These are phyloP conservation scores for Sphaeramia orbicularis DNA, from an alignment of 2,797 vertebrate species.

Conservation along the genomic window DNA sequence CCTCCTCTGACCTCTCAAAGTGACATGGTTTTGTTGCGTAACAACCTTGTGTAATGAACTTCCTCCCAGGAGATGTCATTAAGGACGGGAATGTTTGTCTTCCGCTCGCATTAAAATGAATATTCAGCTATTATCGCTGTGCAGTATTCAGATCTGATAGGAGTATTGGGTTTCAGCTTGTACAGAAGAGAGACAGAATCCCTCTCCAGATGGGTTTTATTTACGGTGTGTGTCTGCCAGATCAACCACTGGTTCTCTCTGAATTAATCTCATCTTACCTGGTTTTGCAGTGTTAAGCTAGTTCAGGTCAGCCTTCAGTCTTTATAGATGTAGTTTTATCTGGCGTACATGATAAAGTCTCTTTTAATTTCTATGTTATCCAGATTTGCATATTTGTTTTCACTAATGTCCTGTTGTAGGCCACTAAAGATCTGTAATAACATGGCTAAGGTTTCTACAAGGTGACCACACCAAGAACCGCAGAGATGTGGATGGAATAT, in stretches of 20 bases:
- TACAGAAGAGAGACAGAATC: slow-evolving; percentile 54
- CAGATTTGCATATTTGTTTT: slow-evolving; percentile 79
- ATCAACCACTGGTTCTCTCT: slow-evolving; percentile 53
- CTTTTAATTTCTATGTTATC: slow-evolving; percentile 42
- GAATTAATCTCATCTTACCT: slow-evolving; percentile 50
- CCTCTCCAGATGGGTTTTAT: slow-evolving; percentile 64
- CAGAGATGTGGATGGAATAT: slow-evolving; percentile 61
- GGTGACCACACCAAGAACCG: slow-evolving; percentile 55
- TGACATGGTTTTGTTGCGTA: slow-evolving; percentile 79
- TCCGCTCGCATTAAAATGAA: slow-evolving; percentile 80
- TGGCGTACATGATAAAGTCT: slow-evolving; percentile 48
- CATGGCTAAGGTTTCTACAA: slow-evolving; percentile 67
- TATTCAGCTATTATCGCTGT: slow-evolving; percentile 80
- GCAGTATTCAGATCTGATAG: slow-evolving; percentile 76
- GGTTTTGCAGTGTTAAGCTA: slow-evolving; percentile 41
- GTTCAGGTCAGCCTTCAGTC: slow-evolving; percentile 47
- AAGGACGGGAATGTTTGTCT: slow-evolving; percentile 84
- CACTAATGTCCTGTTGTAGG: slow-evolving; percentile 73
- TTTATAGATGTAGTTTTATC: slow-evolving; percentile 57
- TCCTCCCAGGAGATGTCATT: slow-evolving; percentile 83
- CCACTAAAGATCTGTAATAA: slow-evolving; percentile 76
- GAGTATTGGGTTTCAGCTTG: slow-evolving; percentile 65
- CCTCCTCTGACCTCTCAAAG: slow-evolving; percentile 80
- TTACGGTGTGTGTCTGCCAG: slow-evolving; percentile 50
- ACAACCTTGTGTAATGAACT: slow-evolving; percentile 81